Percentiles rank a stretch among this genome's conserved stretches.
Conservation (phyloP, 53 echinoderm and acorn worm genomes). For the Hippasteria phrygiana region DNA sequence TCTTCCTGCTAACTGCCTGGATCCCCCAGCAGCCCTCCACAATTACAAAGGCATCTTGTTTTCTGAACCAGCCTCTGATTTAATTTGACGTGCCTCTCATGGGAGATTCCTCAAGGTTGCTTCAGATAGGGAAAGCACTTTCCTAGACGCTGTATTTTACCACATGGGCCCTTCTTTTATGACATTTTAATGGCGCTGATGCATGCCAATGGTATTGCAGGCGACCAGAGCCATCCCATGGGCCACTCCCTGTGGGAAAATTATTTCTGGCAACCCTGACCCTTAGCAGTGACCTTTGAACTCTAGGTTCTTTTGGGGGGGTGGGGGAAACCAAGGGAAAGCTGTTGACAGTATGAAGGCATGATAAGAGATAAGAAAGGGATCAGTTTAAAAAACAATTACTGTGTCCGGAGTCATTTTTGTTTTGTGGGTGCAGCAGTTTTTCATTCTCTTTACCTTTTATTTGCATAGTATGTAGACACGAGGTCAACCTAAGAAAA, state of each 20-base stretch:
- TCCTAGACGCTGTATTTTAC: constrained; percentile 29
- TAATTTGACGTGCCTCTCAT: constrained; percentile 48
- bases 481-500: too few relatives aligned
- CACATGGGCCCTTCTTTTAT: constrained; percentile 61
- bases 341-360: neutral
- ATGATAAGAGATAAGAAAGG: neutral
- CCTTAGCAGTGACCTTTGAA: constrained; percentile 31
- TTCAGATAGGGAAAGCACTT: constrained; percentile 44
- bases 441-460: neutral
- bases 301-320: neutral
- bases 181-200: constrained; percentile 61
- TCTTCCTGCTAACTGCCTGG: neutral
- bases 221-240: neutral
- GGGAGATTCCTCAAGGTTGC: constrained; percentile 51
- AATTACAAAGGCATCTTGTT: constrained; percentile 58
- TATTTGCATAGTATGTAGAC: neutral
- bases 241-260: constrained; percentile 23
- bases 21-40: constrained; percentile 3
- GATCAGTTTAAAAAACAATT: neutral
- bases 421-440: neutral
- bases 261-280: constrained; percentile 45
- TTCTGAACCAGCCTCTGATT: constrained; percentile 26
- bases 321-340: neutral
- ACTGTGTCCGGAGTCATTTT: neutral
- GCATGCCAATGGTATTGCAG: neutral